phyloP scores from a whole-genome alignment of 2,888 invertebrate species.

The Drosophila histrio region DNA sequence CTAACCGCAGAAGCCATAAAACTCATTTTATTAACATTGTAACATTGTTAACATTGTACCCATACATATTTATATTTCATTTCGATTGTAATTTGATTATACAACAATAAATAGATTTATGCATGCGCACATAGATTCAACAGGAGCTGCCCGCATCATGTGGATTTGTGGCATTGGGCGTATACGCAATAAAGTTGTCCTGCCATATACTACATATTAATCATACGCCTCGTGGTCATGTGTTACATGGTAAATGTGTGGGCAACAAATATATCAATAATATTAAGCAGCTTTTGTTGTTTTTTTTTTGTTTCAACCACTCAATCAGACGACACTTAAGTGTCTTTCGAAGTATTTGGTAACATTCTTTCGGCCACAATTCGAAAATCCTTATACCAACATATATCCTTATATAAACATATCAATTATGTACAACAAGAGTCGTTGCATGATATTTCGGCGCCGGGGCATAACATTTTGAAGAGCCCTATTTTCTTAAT shows the following conservation, averaged over 20 bases:
- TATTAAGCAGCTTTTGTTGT: slow-evolving; percentile 20
- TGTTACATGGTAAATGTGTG: background rate
- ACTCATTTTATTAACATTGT: slow-evolving; percentile 35
- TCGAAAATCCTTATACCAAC: too few species aligned
- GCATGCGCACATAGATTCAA: background rate
- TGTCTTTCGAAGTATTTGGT: background rate
- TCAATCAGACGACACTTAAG: background rate
- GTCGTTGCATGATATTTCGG: too few species aligned
- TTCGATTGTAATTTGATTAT: slow-evolving; percentile 34
- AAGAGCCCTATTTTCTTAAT: too few species aligned
- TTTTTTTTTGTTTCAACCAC: background rate
- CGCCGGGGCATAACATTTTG: too few species aligned
- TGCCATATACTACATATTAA: slow-evolving; percentile 31
- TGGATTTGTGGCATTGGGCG: slow-evolving; percentile 23
- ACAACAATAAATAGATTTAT: slow-evolving; percentile 22
- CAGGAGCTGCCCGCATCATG: slow-evolving; percentile 15
- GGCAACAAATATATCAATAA: slow-evolving; percentile 11
- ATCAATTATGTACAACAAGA: too few species aligned
- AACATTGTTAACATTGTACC: slow-evolving; percentile 2
- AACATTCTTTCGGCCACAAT: background rate
- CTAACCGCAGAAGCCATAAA: slow-evolving; percentile 6
- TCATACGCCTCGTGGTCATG: slow-evolving; percentile 44
- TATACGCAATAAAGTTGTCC: slow-evolving; percentile 48
- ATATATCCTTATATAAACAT: too few species aligned
- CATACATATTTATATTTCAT: slow-evolving; percentile 2